Evolutionary conservation across 2,113 vertebrate species (phyloP), one percentile per base, ranked within the genome.

Genomic region (Microtus richardsoni): DNA sequence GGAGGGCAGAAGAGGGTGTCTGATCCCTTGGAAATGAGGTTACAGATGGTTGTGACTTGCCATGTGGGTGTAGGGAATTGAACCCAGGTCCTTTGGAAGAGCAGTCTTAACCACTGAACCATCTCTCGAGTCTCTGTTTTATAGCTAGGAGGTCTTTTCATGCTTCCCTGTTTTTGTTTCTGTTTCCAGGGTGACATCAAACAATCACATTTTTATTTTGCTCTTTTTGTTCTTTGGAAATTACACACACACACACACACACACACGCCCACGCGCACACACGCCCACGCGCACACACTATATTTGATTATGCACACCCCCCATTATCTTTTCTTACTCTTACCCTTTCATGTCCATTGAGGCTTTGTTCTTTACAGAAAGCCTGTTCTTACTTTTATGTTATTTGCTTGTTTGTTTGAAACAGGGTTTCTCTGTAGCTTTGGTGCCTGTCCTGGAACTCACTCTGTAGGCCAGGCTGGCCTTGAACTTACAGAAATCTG

Each of bases 271-370:
- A 11, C 52, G 4, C 14, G 0, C 14, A 0, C 52, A 16, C 14
- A 16, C 52, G 1, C 52, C 1, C 0, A 0, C 14, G 1, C 52
- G 5, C 52, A 17, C 13, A n/a, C 1, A 13, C 2, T 1, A 7
- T 60, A 36, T 10, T 83, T 60, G 79, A 60, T 41, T 39, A 60
- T 26, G 24, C 41, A 47, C n/a, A 62, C 5, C 28, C 16, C 41
- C 39, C 26, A 19, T 83, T 64, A 62, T 39, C 26, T 7, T 44
- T 41, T 84, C 26, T 62, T 84, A 19, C 3, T 41, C 16, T 44
- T 16, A 33, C 39, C 58, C 52, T 39, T 82, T 21, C 21, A 60
- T 47, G 39, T 16, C 58, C 3, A 30, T n/a, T 30, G 58, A 64
- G 26, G 60, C 60, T 30, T 17, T 41, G 17, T 64, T 62, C 79